These are phyloP conservation scores for Nannoperca obscura DNA, from an alignment of 2,797 vertebrate species.

Conservation along the genomic window DNA sequence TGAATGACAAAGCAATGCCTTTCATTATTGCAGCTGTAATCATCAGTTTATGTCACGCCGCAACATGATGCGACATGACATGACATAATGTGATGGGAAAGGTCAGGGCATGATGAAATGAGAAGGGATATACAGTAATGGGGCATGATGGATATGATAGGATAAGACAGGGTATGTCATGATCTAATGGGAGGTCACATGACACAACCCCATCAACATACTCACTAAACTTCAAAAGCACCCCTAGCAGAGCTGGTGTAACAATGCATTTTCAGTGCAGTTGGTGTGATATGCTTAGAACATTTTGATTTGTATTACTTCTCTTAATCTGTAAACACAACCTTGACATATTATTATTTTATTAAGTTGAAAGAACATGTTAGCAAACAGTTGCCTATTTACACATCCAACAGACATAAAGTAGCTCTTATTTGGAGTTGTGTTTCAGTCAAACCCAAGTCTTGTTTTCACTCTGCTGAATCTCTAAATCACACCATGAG, in stretches of 20 bases:
- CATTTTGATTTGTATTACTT: too few relatives aligned
- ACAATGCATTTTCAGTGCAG: background rate
- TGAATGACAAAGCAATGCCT: slow-evolving; percentile 15
- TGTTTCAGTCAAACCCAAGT: background rate
- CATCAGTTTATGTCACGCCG: slow-evolving; percentile 3
- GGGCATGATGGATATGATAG: slow-evolving; percentile 8
- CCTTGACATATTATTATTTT: too few relatives aligned
- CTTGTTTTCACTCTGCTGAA: background rate
- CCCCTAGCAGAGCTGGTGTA: background rate
- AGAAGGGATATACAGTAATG: background rate
- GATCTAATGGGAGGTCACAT: slow-evolving; percentile 27
- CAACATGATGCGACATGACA: background rate
- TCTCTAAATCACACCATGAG: background rate
- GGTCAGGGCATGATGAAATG: slow-evolving; percentile 10
- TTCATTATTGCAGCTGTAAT: slow-evolving; percentile 12
- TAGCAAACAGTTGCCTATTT: background rate
- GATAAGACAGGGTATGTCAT: background rate
- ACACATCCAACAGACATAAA: background rate
- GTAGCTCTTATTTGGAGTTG: background rate
- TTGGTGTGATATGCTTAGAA: background rate
- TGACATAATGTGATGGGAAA: slow-evolving; percentile 5
- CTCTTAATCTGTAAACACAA: too few relatives aligned
- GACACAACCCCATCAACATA: background rate
- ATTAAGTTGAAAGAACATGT: too few relatives aligned
- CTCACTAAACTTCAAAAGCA: background rate